Evolutionary conservation across 2,797 vertebrate species (phyloP), one percentile per base, ranked within the genome.

Genomic region (Oryzias dopingdopingensis): DNA sequence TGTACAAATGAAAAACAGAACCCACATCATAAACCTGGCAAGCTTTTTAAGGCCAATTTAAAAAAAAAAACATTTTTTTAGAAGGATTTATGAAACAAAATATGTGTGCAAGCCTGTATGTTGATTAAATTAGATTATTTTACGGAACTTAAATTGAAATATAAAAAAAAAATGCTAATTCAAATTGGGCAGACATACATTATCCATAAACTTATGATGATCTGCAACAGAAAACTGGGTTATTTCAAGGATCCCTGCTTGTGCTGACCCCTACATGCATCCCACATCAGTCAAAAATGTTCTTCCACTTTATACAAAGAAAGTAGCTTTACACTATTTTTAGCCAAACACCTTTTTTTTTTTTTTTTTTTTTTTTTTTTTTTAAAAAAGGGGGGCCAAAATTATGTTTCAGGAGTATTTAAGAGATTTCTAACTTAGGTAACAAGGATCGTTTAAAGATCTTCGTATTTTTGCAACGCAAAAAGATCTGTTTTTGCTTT

Each of bases 171-270:
- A 53, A 61, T n/a, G 0, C 1, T 18, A 20, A 26, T 63, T 26
- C 66, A 24, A 57, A 20, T 52, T 8, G 5, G 24, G 37, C 26
- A 52, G 29, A 56, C 42, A 45, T 51, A 59, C n/a, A n/a, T 47
- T 51, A 51, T 42, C n/a, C 45, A 48, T 41, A 59, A 52, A 41
- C 47, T 65, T 46, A 42, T 44, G 8, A 23, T 46, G n/a, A 14
- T 24, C 15, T 4, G 6, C 61, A 66, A 73, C 70, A 75, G 12
- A 10, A 37, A 37, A 26, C 1, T 5, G 6, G 77, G 62, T 62
- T 66, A 68, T 74, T 76, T 79, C 59, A 17, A 52, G 57, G 59
- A 49, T 14, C 14, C 62, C 54, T 69, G 47, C 44, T 59, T 51
- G 51, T 59, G 59, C 42, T 61, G 49, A 59, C 42, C 13, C 37